Conservation (phyloP, 2,113 vertebrate species). For the Oenanthe oenanthe region DNA sequence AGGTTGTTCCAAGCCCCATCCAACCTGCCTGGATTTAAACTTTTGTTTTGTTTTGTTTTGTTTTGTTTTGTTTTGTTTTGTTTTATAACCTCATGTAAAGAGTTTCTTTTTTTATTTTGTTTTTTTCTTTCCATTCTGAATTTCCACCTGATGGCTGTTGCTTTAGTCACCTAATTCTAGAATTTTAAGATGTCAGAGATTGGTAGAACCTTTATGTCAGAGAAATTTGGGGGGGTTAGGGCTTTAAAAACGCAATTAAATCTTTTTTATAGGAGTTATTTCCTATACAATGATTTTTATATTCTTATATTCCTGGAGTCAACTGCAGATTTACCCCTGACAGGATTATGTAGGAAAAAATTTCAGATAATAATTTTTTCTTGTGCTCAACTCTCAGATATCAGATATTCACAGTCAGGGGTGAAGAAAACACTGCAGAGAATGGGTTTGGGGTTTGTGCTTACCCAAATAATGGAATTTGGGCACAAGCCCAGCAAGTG, state of each 20-base stretch:
- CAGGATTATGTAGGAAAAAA: not conserved
- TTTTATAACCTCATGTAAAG: not conserved
- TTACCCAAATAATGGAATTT: not conserved
- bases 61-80: not conserved
- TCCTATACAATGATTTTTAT: not conserved
- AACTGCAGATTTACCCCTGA: not conserved
- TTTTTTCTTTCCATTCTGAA: not conserved
- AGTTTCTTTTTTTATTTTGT: not conserved
- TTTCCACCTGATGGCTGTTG: not conserved
- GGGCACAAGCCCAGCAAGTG: accelerated
- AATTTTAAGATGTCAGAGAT: not conserved
- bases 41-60: too few relatives aligned
- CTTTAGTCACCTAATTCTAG: not conserved
- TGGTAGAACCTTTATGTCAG: not conserved
- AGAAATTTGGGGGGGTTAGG: accelerated
- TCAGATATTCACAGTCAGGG: not conserved
- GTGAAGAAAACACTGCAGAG: not conserved
- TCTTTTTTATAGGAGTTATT: not conserved
- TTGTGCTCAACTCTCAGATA: not conserved
- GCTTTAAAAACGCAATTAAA: not conserved
- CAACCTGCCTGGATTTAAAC: not conserved
- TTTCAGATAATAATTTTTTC: not conserved
- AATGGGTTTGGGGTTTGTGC: not conserved
- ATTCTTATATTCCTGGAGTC: not conserved
- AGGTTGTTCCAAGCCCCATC: not conserved